Base-by-base conservation (phyloP, 2,888 invertebrate genomes). In the Metopia argyrocephala region DNA sequence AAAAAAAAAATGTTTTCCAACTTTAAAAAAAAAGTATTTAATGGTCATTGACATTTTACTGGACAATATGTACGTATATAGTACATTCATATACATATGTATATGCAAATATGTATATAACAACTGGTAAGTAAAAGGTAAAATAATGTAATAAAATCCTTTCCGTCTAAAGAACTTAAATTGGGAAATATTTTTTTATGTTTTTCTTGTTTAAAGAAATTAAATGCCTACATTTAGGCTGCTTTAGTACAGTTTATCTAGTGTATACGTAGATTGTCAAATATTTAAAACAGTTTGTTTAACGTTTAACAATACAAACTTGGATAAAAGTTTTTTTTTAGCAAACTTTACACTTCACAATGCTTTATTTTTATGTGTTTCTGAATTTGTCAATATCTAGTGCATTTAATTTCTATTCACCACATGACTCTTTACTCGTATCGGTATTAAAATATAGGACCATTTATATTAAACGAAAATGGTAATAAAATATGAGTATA, bases 11-110 rank as follows among this genome's bases (percentile, higher is more conserved):
- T 6, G 18, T 23, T 18, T 21, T 23, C 50, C 28, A 66, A 38
- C 21, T 61, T 61, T 12, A 38, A 38, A 2, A n/a, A n/a, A n/a
- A n/a, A n/a, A n/a, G n/a, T 38, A 38, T 38, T 12, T 15, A 52
- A 9, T 50, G 71, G 71, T 64, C 62, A 73, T 45, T 46, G 71
- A 64, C 71, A 45, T 46, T 64, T 2, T 9, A 9, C 15, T 38
- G 38, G 38, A 12, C 38, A 38, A 38, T 38, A 38, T 38, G 9
- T 38, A 1, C 15, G n/a, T n/a, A n/a, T n/a, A n/a, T n/a, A n/a
- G n/a, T n/a, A n/a, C n/a, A n/a, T n/a, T n/a, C n/a, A n/a, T n/a
- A n/a, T n/a, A n/a, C n/a, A n/a, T n/a, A n/a, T n/a, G n/a, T n/a
- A n/a, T n/a, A n/a, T n/a, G n/a, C n/a, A n/a, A n/a, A n/a, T n/a